Conservation (phyloP, 2,888 invertebrate genomes). For the Orchesellides sinensis region DNA sequence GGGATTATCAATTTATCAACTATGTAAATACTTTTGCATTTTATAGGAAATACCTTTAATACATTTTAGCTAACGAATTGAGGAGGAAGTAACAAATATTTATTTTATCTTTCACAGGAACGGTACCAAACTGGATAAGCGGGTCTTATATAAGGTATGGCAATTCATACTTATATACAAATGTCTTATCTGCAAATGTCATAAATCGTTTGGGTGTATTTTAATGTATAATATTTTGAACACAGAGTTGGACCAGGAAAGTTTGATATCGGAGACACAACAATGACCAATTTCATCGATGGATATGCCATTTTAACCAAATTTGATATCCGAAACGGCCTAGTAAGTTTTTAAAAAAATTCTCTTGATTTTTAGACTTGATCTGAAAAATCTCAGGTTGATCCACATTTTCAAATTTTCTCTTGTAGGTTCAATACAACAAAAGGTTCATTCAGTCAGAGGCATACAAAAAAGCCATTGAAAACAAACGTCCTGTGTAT, state of each 20-base stretch:
- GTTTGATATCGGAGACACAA: conserved; percentile 77
- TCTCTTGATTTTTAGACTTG: too few species aligned
- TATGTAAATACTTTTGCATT: too few species aligned
- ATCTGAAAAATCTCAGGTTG: neutral
- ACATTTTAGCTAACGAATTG: neutral
- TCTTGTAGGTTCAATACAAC: conserved; percentile 75
- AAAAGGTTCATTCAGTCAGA: conserved; percentile 77
- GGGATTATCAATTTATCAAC: too few species aligned
- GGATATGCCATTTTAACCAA: conserved; percentile 78
- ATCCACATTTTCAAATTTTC: neutral
- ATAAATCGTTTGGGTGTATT: too few species aligned
- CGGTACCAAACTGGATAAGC: conserved; percentile 78
- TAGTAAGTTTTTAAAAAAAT: conserved; percentile 76
- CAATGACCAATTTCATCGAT: conserved; percentile 79
- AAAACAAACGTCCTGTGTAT: conserved; percentile 77
- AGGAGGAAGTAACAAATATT: too few species aligned
- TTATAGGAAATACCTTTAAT: neutral
- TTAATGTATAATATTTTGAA: too few species aligned
- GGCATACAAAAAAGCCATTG: conserved; percentile 77
- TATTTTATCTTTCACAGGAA: too few species aligned
- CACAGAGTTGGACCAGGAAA: conserved; percentile 78
- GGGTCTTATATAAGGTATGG: conserved; percentile 76
- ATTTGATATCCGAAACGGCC: conserved; percentile 77
- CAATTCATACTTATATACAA: too few species aligned
- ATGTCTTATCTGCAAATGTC: neutral